Evolutionary conservation across 2,888 invertebrate species (phyloP).

Genomic region (Drosophila nr. medialis): DNA sequence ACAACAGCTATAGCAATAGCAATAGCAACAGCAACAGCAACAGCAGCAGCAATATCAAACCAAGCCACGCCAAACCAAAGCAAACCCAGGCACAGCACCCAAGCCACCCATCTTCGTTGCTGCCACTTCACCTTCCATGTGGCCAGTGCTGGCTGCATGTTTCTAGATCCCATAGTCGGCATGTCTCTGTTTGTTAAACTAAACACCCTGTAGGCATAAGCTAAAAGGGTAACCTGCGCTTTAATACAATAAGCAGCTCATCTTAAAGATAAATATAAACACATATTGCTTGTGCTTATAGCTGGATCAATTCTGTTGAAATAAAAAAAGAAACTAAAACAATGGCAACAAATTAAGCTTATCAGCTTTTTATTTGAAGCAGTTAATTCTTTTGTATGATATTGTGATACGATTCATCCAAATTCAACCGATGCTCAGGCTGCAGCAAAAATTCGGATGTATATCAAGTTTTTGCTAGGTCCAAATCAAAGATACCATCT

Average conservation of each 20-base stretch:
- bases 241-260: not conserved
- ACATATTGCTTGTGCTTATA: not conserved
- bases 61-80: constrained; percentile 10
- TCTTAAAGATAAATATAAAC: not conserved
- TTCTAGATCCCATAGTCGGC: constrained; percentile 46
- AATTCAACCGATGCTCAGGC: not conserved
- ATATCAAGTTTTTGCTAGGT: not conserved
- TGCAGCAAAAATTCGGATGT: not conserved
- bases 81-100: not conserved
- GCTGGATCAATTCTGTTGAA: not conserved
- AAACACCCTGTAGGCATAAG: constrained; percentile 37
- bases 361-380: not conserved
- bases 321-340: not conserved
- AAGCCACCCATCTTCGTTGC: not conserved
- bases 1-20: constrained; percentile 29
- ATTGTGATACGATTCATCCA: not conserved
- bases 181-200: constrained; percentile 49
- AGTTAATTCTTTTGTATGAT: not conserved
- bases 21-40: constrained; percentile 22
- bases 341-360: not conserved
- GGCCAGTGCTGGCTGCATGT: constrained; percentile 39
- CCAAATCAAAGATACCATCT: not conserved
- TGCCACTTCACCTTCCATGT: constrained; percentile 20
- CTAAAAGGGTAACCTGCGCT: constrained; percentile 10
- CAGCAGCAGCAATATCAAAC: constrained; percentile 11